phyloP scores from a whole-genome alignment of 2,113 vertebrate species.

The Neogale vison region DNA sequence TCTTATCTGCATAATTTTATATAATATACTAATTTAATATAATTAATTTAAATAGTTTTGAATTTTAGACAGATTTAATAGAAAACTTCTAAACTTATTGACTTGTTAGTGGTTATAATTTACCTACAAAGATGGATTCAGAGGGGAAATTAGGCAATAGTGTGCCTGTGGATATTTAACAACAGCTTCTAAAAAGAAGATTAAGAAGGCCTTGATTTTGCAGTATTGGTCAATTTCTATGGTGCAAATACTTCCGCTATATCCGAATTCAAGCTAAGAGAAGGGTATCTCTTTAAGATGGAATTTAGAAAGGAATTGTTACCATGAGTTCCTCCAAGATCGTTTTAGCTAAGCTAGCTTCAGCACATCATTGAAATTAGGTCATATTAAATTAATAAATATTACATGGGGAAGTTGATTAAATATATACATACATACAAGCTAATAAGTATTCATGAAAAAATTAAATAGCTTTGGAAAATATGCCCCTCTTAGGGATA shows the following conservation, averaged over 20 bases:
- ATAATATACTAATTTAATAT: neutral
- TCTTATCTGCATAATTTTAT: neutral
- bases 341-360: neutral
- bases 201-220: neutral
- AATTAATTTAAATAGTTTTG: conserved; percentile 27
- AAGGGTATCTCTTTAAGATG: neutral
- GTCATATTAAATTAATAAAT: neutral
- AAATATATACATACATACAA: neutral
- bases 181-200: neutral
- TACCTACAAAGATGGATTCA: neutral
- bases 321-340: neutral
- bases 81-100: conserved; percentile 3
- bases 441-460: neutral
- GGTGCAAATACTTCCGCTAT: neutral
- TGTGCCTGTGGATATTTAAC: neutral
- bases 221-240: neutral
- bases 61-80: neutral
- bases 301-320: neutral
- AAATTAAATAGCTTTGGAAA: conserved; percentile 20
- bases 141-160: neutral
- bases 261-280: neutral
- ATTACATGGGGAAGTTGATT: neutral
- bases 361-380: neutral
- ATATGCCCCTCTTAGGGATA: neutral
- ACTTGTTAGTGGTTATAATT: neutral